Base-by-base conservation (phyloP, 1,140 invertebrate genomes). In the Bombus superbus region DNA sequence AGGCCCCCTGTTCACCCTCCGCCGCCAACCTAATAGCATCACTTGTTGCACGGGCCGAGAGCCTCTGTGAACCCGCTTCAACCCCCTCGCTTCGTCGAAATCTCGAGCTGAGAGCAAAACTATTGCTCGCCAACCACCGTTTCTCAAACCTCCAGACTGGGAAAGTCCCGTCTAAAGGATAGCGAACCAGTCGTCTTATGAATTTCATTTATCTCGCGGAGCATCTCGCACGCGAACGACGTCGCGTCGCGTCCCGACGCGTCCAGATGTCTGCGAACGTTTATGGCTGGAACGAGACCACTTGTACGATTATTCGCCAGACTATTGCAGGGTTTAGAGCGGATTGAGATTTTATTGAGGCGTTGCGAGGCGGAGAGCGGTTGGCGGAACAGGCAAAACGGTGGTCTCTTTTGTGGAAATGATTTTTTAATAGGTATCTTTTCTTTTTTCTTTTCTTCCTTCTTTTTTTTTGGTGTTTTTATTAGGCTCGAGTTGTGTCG, bases 11-110 rank as follows among this genome's bases (percentile, higher is more conserved):
- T 80, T 83, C 88, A 86, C 84, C 82, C 81, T 88, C 80, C 82
- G 32, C 79, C 79, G 81, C 85, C 92, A 91, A 92, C 92, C 91
- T 94, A 93, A 94, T 94, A 94, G 93, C 92, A 93, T 94, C 93
- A 94, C 93, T 94, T 94, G 93, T 94, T 94, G 93, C 93, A 87
- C 88, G 80, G 89, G 88, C 80, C 78, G 72, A 81, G 59, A 62
- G 69, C 68, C 88, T 85, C 86, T 80, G 75, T 85, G 83, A 90
- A 81, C 79, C 79, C 80, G 74, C 76, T 62, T 73, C 6, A 53
- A 53, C 71, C 64, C 71, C 59, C 53, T 22, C 47, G 47, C 47
- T 53, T 53, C 76, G 57, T 53, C 53, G 35, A 53, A 77, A 68
- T 82, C 87, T 85, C 88, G 66, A 72, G 38, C 11, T 2, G 22